A percentile compares a stretch with the other conserved stretches of the same genome.
These are phyloP conservation scores for Vimba vimba DNA, from an alignment of 2,113 vertebrate genomes.

Conservation along the genomic window DNA sequence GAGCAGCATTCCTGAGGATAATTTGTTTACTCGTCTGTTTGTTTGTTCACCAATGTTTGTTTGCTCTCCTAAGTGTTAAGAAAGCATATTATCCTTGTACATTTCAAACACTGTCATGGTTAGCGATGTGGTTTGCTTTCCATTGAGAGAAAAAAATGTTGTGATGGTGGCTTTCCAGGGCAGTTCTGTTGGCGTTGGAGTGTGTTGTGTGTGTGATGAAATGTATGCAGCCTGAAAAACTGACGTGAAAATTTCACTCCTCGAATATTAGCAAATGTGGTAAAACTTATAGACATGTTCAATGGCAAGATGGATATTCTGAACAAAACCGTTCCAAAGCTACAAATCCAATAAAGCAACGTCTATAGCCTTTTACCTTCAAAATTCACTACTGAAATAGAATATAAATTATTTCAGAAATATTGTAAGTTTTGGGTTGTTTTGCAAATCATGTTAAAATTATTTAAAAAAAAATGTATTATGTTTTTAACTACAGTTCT, in stretches of 20 bases:
- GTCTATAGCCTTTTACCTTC: neutral
- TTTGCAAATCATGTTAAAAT: too few species aligned
- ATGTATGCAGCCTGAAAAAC: conserved; percentile 1
- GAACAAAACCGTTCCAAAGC: neutral
- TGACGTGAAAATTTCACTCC: neutral
- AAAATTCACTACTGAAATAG: neutral
- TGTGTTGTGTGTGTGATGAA: conserved; percentile 1
- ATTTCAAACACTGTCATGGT: conserved; percentile 46
- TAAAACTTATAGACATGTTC: neutral
- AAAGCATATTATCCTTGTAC: conserved; percentile 49
- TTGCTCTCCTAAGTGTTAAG: conserved; percentile 52
- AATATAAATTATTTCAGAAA: neutral
- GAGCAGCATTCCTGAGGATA: conserved; percentile 18
- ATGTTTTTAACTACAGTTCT: too few species aligned
- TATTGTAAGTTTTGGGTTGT: neutral
- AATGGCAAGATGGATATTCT: neutral
- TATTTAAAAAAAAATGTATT: too few species aligned
- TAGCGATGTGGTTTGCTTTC: conserved; percentile 44
- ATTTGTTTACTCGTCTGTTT: conserved; percentile 50
- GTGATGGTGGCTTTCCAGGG: conserved; percentile 7
- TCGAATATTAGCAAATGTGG: conserved; percentile 5
- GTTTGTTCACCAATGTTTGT: conserved; percentile 52
- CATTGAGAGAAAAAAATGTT: conserved; percentile 26
- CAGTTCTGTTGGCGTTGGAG: conserved; percentile 2
- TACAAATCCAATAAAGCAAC: neutral